Conservation (phyloP, 2,888 invertebrate species). For the Dasysyrphus albostriatus region DNA sequence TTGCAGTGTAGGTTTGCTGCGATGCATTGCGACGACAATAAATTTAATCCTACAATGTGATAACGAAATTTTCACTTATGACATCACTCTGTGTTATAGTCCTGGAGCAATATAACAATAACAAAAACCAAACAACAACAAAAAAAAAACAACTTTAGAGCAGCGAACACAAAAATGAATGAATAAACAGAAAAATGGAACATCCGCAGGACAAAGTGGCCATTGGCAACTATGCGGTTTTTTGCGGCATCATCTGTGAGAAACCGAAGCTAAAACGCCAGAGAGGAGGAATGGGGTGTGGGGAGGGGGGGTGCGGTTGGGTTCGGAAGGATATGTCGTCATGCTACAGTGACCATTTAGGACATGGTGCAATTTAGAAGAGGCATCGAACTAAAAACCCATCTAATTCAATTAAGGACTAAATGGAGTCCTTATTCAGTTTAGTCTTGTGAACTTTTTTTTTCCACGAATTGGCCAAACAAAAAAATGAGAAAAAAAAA, state of each 20-base stretch:
- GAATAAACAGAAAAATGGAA: constrained; percentile 37
- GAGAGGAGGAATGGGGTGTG: no score
- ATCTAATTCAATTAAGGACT: constrained; percentile 68
- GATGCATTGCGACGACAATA: constrained; percentile 72
- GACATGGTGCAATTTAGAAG: constrained; percentile 59
- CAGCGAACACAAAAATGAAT: constrained; percentile 10
- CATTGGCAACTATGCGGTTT: constrained; percentile 61
- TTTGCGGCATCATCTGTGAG: constrained; percentile 45
- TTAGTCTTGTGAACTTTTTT: background rate
- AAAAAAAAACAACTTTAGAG: background rate
- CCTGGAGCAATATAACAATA: constrained; percentile 30
- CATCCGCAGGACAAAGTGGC: constrained; percentile 67
- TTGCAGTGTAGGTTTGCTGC: constrained; percentile 2
- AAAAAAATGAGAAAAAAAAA: no score
- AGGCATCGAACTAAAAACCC: constrained; percentile 64
- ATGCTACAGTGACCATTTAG: constrained; percentile 55
- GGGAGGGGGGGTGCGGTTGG: background rate
- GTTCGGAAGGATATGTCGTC: constrained; percentile 4
- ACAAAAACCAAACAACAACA: background rate
- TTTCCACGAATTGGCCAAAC: background rate
- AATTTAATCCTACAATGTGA: constrained; percentile 73
- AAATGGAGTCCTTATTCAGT: constrained; percentile 40
- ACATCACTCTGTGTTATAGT: constrained; percentile 36
- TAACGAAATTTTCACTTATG: constrained; percentile 67
- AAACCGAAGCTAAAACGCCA: background rate